Percentiles rank a stretch among this genome's conserved stretches.
phyloP scores from a whole-genome alignment of 2,797 vertebrate genomes.

The Xyrichtys novacula region DNA sequence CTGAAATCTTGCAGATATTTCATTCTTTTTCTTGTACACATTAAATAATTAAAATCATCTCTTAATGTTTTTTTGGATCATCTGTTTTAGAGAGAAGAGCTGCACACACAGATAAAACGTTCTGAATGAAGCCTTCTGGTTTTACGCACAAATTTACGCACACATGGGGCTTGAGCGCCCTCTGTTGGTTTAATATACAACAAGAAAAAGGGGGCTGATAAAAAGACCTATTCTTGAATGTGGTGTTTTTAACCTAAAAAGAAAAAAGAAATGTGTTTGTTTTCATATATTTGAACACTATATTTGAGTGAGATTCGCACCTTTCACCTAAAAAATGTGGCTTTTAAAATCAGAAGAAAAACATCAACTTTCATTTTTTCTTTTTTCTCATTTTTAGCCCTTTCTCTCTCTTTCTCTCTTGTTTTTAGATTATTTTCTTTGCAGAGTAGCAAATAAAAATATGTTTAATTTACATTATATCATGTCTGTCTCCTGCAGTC shows the following conservation, averaged over 20 bases:
- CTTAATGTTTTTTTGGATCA: neutral
- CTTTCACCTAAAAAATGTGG: too few relatives aligned
- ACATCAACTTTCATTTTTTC: too few relatives aligned
- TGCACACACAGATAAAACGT: neutral
- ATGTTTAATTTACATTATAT: neutral
- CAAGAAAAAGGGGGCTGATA: too few relatives aligned
- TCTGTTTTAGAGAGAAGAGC: neutral
- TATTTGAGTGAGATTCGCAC: too few relatives aligned
- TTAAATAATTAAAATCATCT: constrained; percentile 3
- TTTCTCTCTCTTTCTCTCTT: neutral
- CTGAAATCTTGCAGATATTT: constrained; percentile 70
- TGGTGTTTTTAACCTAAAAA: constrained; percentile 21
- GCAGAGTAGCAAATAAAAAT: neutral
- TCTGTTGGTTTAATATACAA: constrained; percentile 60
- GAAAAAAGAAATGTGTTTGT: constrained; percentile 21
- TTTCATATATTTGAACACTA: too few relatives aligned
- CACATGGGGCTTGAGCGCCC: constrained; percentile 68
- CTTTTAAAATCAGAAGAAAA: too few relatives aligned
- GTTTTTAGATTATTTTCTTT: neutral
- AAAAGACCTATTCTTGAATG: too few relatives aligned
- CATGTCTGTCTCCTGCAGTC: constrained; percentile 1
- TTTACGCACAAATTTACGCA: constrained; percentile 7
- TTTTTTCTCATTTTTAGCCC: neutral
- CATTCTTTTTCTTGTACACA: constrained; percentile 29
- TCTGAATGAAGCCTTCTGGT: constrained; percentile 20